Base-by-base conservation (phyloP, 2,888 invertebrate genomes). In the Odiellus spinosus region DNA sequence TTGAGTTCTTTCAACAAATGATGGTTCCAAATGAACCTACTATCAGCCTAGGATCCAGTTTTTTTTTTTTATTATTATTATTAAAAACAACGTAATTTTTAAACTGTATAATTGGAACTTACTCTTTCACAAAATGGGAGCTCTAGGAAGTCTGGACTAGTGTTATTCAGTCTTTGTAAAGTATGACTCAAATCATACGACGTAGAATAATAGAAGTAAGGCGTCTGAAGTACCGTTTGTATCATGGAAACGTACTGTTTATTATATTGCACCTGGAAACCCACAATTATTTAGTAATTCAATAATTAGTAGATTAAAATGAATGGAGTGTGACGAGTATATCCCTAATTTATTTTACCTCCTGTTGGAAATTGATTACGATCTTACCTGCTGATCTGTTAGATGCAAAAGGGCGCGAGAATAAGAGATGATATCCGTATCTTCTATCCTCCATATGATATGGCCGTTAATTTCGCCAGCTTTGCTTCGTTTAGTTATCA, bases 11-110 rank as follows among this genome's bases (percentile, higher is more conserved):
- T 71, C 46, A 95, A 67, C 1, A 93, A 69, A 63, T 80, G 74
- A 1, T 78, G 76, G 65, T 98, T 98, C 96, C 96, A 98, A 5
- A 95, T 75, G 68, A 95, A 98, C 47, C 90, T 73, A 15, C 73
- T 71, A 66, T 96, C 95, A 0, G 90, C 71, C 70, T 71, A 57
- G 36, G 58, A 56, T 42, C 3, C n/a, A n/a, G n/a, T n/a, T n/a
- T n/a, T n/a, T 36, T 3, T 14, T 10, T 82, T 33, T 17, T 20
- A 2, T n/a, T 12, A 17, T 38, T 11, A 14, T 17, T 38, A n/a
- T 38, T 14, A 38, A 3, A 6, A 38, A 26, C 26, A 26, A 38
- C 15, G 3, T 10, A n/a, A 4, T 17, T 38, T 38, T 38, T 12
- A 38, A 15, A 38, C 34, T 51, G 32, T 40, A 45, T 2, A 47